Base-by-base conservation (phyloP, 2,888 invertebrate genomes). In the Platycnemis pennipes region DNA sequence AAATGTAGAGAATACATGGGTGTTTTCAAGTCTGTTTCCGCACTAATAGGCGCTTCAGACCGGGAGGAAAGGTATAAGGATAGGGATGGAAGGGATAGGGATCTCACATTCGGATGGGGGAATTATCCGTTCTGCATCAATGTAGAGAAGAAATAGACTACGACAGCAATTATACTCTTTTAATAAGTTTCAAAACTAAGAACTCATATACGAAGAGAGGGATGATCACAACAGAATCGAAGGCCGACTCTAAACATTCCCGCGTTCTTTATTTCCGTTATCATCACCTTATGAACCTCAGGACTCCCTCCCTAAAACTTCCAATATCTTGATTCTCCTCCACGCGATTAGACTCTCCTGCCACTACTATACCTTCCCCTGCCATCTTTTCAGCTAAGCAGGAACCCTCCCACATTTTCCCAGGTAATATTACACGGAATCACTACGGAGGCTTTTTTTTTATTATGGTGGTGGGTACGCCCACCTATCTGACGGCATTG, bases 401-500 rank as follows among this genome's bases (percentile, higher is more conserved):
- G 16, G 13, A 77, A 16, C 63, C 37, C 77, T 37, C 77, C 16
- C 37, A 49, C 49, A 11, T 3, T 3, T 49, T 3, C 77, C 31
- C 26, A n/a, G 63, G 11, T 37, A 26, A 22, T 63, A 22, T 63
- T 37, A 37, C 77, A 37, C 5, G 26, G 37, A 37, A 77, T 37
- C 3, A 0, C 77, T 77, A 2, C 63, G 63, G 77, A 26, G 77
- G 77, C 26, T 63, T 63, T 26, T 63, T 26, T 63, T 26, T 77
- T 77, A 37, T 77, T n/a, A 37, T 37, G 31, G 16, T 37, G 31
- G 37, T 31, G 11, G 77, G 77, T 16, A 77, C 63, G 26, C 63
- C 63, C 19, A 63, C 63, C 63, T 77, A 77, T 77, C 77, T 37
- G 77, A 37, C 77, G 77, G 31, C 37, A 77, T 77, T 77, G 77